A percentile compares a stretch with the other conserved stretches of the same genome.
phyloP scores from a whole-genome alignment of 2,888 invertebrate genomes.

The Pherbina coryleti region DNA sequence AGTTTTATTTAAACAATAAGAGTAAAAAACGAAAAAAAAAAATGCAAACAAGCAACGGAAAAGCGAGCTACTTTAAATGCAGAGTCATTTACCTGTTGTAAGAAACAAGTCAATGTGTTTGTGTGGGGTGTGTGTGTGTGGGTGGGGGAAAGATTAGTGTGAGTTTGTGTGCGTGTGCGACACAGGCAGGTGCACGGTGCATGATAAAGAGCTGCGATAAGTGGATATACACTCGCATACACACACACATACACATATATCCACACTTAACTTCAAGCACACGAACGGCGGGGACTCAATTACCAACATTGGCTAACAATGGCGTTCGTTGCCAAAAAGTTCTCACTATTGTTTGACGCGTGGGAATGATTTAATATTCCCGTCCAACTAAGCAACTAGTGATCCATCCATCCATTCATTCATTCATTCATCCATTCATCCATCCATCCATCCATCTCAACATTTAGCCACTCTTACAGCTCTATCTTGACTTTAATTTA shows the following conservation, averaged over 20 bases:
- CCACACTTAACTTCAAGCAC: neutral
- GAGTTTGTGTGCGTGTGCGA: neutral
- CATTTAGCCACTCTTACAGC: neutral
- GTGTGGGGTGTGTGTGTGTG: slow-evolving; percentile 16
- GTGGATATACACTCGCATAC: neutral
- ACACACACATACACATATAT: slow-evolving; percentile 26
- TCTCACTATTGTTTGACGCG: slow-evolving; percentile 52
- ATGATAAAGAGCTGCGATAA: too few species aligned
- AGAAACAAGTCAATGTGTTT: neutral
- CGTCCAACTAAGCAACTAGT: slow-evolving; percentile 44
- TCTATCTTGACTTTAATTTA: neutral
- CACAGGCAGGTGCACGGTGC: too few species aligned
- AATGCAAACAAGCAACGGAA: slow-evolving; percentile 46
- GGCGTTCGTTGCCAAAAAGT: slow-evolving; percentile 46
- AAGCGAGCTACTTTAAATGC: slow-evolving; percentile 41
- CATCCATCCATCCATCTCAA: neutral
- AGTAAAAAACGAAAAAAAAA: slow-evolving; percentile 15
- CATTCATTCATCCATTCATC: neutral
- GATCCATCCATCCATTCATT: slow-evolving; percentile 26
- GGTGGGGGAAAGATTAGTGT: too few species aligned
- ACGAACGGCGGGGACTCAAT: slow-evolving; percentile 31
- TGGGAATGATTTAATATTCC: slow-evolving; percentile 52
- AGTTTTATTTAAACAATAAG: slow-evolving; percentile 25
- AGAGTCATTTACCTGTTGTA: slow-evolving; percentile 42
- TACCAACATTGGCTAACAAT: slow-evolving; percentile 49